Evolutionary conservation across 2,797 vertebrate genomes (phyloP), one percentile per base, ranked within the genome.

Genomic region (Pangasius larnaudii): DNA sequence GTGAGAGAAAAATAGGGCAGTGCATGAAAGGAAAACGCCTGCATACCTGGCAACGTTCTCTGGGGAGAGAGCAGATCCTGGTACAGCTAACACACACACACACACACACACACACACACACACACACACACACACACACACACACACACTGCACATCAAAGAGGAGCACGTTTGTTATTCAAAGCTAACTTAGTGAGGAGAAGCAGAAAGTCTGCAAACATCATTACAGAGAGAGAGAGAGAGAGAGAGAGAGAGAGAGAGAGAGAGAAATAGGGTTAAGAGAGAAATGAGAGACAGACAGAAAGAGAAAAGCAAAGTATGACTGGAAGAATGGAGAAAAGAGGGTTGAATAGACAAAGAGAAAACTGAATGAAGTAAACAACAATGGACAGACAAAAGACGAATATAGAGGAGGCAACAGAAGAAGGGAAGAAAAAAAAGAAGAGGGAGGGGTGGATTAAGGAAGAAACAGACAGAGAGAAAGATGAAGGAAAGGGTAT

Each of bases 41-140:
- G 89, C 89, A 88, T 92, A 87, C 87, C 90, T 92, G 84, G 83
- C 90, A 91, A 80, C 72, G 53, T 67, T 86, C 86, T 90, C 81
- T 42, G 8, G 71, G 85, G n/a, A 75, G 18, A 22, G 51, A 58
- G 77, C 77, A 80, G 56, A 81, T 16, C 19, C 78, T 61, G 78
- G 78, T 63, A 82, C 79, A 78, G 42, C 84, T 5, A 30, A 39
- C 71, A 42, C 65, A 33, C 42, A 72, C 79, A 39, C 87, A n/a
- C 39, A 49, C 19, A 59, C 36, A 30, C 79, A 27, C 58, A n/a
- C 39, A 49, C n/a, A 59, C 36, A 30, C 79, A 27, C 58, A 58
- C 77, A 9, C 78, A 59, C 78, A 42, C 56, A 65, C 81, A 36
- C 85, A n/a, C 75, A 56, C 84, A 71, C 78, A n/a, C n/a, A n/a